Base-by-base conservation (phyloP, 1,140 invertebrate species). In the Neodiprion lecontei region DNA sequence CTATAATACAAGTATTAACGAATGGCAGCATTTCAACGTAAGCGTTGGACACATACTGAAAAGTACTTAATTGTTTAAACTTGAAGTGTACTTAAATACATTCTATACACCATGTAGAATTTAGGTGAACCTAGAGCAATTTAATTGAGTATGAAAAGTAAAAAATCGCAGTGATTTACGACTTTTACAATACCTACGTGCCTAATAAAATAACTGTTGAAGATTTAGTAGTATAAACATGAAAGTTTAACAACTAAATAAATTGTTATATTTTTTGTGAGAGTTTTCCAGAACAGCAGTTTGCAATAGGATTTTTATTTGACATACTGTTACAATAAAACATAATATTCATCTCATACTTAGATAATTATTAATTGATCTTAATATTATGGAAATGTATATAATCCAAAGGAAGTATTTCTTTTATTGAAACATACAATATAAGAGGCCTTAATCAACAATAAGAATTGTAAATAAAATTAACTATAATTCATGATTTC, bases 391-490 rank as follows among this genome's bases (percentile, higher is more conserved):
- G 67, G 17, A 80, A 82, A 76, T 82, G 79, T 82, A 81, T 77
- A 82, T 81, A 82, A 81, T 77, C 69, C 28, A 80, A 74, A 74
- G 65, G 69, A 79, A 69, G 70, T 74, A 80, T 79, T 77, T 76
- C 75, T 79, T 40, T 79, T 76, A 75, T 65, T 78, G 79, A 79
- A 79, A 77, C 73, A 80, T 79, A 73, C 72, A 72, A 47, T 40
- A 40, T 40, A 40, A 78, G 68, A 73, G 79, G 75, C 68, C 72
- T 80, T 80, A 61, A 61, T 61, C 70, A 75, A 78, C 74, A 74
- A 80, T 81, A 79, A 77, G 77, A 76, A 77, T 75, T 81, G 79
- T 81, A 83, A 79, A 83, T 83, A 83, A 67, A 76, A 72, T 70
- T 77, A 61, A 61, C n/a, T 14, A 61, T 61, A 67, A 79, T 79